Evolutionary conservation across 2,113 vertebrate species (phyloP).

Genomic region (Condylura cristata): DNA sequence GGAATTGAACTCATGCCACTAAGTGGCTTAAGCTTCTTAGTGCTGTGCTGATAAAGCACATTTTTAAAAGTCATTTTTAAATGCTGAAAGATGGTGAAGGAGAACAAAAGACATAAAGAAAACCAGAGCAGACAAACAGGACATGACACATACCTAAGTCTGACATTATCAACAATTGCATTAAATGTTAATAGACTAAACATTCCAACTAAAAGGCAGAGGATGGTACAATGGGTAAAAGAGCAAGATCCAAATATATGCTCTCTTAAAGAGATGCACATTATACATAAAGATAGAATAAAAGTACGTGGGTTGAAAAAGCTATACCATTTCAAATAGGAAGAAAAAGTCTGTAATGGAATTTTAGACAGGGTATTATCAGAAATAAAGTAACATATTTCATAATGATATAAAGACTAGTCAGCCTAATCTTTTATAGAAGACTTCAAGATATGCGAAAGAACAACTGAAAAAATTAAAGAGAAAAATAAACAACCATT

Average conservation of each 20-base stretch:
- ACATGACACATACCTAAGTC: background rate
- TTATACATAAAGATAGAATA: background rate
- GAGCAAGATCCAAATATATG: background rate
- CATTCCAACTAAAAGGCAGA: background rate
- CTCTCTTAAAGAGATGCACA: background rate
- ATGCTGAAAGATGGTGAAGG: background rate
- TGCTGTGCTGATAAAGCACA: no score
- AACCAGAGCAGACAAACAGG: background rate
- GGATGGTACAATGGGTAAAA: background rate
- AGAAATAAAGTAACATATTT: constrained; percentile 21
- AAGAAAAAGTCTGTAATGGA: background rate
- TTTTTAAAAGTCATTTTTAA: background rate
- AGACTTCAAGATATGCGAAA: background rate
- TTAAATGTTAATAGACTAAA: constrained; percentile 43
- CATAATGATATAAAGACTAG: background rate
- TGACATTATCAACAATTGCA: background rate
- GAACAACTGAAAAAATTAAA: background rate
- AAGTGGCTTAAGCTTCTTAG: no score
- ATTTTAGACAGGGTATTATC: background rate
- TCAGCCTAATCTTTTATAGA: no score
- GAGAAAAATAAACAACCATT: background rate
- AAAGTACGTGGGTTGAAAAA: constrained; percentile 18
- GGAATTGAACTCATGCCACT: no score
- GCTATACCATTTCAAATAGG: background rate
- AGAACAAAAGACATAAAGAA: background rate